Evolutionary conservation across 2,113 vertebrate species (phyloP).

Genomic region (Labrus mixtus): DNA sequence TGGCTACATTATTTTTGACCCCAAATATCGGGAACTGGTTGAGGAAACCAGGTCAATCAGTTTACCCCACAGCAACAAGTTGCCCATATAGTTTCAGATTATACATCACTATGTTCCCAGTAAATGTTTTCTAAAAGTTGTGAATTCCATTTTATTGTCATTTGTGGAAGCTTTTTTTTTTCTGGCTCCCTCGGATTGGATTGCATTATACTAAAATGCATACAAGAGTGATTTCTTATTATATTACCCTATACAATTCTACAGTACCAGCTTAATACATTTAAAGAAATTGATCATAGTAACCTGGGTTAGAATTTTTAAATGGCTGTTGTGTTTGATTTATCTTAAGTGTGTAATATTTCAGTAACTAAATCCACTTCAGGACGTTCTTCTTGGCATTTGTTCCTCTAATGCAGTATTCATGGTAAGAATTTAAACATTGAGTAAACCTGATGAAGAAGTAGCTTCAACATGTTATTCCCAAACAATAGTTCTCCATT

Average conservation of each 20-base stretch:
- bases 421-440: not conserved
- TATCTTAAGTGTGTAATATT: too few relatives aligned
- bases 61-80: not conserved
- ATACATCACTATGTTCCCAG: not conserved
- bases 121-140: not conserved
- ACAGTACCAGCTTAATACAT: not conserved
- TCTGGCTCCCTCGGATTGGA: not conserved
- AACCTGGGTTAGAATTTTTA: too few relatives aligned
- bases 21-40: not conserved
- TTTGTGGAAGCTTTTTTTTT: not conserved
- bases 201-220: not conserved
- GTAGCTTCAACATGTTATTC: too few relatives aligned
- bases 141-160: not conserved
- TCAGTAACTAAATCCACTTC: too few relatives aligned
- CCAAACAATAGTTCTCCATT: too few relatives aligned
- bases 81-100: slow-evolving; percentile 7
- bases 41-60: not conserved
- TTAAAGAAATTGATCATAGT: too few relatives aligned
- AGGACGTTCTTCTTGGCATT: too few relatives aligned
- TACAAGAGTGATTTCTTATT: too few relatives aligned
- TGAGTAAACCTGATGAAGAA: too few relatives aligned
- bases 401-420: not conserved
- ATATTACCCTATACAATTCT: not conserved
- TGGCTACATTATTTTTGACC: slow-evolving; percentile 8
- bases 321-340: too few relatives aligned